These are phyloP conservation scores for Spatula clypeata DNA, from an alignment of 2,797 vertebrate genomes.

Conservation along the genomic window DNA sequence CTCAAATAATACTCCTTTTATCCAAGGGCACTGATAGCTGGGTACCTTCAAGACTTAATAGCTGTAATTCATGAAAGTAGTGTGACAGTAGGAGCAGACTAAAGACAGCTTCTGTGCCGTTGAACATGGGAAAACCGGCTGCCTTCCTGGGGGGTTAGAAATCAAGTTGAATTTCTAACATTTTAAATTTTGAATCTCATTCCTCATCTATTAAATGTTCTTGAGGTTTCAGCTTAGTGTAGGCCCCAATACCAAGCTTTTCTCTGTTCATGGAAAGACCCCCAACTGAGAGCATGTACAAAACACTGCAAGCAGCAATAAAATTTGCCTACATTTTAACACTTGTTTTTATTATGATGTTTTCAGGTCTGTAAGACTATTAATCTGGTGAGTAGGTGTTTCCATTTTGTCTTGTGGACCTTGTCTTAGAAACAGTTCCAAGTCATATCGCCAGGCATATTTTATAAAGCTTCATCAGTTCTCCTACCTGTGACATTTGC, in stretches of 20 bases:
- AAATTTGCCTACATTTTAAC: background rate
- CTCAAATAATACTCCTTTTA: background rate
- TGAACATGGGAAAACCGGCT: background rate
- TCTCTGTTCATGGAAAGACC: background rate
- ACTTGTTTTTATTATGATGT: background rate
- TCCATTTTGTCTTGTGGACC: background rate
- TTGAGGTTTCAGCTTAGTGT: background rate
- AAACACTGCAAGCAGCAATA: background rate
- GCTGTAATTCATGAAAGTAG: background rate
- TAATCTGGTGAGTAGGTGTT: slow-evolving; percentile 1
- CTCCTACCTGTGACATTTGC: slow-evolving; percentile 35
- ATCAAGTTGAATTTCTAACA: background rate
- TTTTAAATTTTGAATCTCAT: background rate
- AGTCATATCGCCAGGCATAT: background rate
- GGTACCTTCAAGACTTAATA: background rate
- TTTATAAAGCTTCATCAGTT: slow-evolving; percentile 16
- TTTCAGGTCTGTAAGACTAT: background rate
- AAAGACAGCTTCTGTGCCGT: background rate
- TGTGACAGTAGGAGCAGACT: background rate
- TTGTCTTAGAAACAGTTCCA: background rate
- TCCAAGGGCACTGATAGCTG: background rate
- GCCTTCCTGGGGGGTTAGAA: background rate
- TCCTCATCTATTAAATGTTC: background rate
- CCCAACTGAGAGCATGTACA: background rate
- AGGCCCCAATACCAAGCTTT: background rate